phyloP scores from a whole-genome alignment of 1,140 invertebrate genomes.

The Lethocerus indicus region DNA sequence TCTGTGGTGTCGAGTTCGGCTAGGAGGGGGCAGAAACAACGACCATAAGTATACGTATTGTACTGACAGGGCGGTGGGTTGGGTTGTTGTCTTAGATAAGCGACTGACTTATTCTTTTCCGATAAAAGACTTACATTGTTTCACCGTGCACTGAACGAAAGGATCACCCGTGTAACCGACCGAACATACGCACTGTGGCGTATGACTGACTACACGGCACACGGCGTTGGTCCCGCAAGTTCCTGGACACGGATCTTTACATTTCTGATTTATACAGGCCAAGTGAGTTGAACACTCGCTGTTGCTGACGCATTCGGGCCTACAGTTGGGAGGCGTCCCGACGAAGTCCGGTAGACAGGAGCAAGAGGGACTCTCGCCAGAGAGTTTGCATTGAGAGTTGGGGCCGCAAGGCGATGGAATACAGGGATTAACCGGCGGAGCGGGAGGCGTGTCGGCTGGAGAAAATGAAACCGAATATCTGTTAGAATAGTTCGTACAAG shows the following conservation, averaged over 20 bases:
- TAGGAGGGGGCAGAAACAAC: slow-evolving; percentile 11
- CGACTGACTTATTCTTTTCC: slow-evolving; percentile 2
- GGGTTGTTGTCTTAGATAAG: neutral
- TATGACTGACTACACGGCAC: slow-evolving; percentile 47
- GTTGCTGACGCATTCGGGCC: slow-evolving; percentile 45
- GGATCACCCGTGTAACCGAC: slow-evolving; percentile 39
- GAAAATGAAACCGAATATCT: slow-evolving; percentile 12
- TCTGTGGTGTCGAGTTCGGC: slow-evolving; percentile 22
- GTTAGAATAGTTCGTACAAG: neutral
- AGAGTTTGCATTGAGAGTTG: slow-evolving; percentile 41
- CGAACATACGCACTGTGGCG: slow-evolving; percentile 40
- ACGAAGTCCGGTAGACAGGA: slow-evolving; percentile 40
- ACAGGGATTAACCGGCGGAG: slow-evolving; percentile 35
- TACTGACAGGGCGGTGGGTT: neutral
- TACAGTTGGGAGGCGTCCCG: slow-evolving; percentile 43
- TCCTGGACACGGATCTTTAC: slow-evolving; percentile 44
- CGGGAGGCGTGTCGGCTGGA: slow-evolving; percentile 17
- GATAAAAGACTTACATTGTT: slow-evolving; percentile 6
- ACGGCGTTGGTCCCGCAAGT: slow-evolving; percentile 43
- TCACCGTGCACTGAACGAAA: slow-evolving; percentile 34
- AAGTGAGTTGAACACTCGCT: slow-evolving; percentile 38
- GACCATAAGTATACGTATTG: neutral
- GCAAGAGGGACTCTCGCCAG: slow-evolving; percentile 41
- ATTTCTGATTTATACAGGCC: slow-evolving; percentile 49
- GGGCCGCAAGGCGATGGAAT: slow-evolving; percentile 51